Conservation (phyloP, 2,888 invertebrate genomes). For the Palloptera scutellata region DNA sequence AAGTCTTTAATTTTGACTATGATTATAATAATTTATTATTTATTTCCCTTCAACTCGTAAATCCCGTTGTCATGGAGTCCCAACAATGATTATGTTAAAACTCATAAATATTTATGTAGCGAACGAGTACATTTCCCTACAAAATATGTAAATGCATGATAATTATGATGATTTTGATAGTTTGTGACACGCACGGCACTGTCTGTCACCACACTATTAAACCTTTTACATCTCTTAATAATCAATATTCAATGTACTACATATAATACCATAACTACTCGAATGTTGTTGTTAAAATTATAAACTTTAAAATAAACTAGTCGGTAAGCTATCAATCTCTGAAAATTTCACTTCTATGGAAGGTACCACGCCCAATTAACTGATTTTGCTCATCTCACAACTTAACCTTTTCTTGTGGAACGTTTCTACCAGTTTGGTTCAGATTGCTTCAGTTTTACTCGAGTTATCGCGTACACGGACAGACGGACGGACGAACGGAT, state of each 20-base stretch:
- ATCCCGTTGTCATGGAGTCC: slow-evolving; percentile 52
- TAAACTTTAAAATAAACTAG: too few relatives aligned
- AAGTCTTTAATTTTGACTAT: neutral
- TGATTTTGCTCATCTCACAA: too few relatives aligned
- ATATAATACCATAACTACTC: too few relatives aligned
- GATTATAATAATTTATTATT: neutral
- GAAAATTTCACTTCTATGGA: too few relatives aligned
- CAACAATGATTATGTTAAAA: slow-evolving; percentile 9
- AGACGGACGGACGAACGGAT: too few relatives aligned
- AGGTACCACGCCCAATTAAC: too few relatives aligned
- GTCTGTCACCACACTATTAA: slow-evolving; percentile 60
- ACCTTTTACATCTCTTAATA: slow-evolving; percentile 28
- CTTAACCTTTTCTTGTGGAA: too few relatives aligned
- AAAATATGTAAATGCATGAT: slow-evolving; percentile 16
- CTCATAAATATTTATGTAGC: slow-evolving; percentile 13
- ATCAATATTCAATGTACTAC: neutral
- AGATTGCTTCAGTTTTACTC: too few relatives aligned
- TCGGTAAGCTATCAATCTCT: too few relatives aligned
- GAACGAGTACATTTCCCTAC: slow-evolving; percentile 42
- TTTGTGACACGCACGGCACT: slow-evolving; percentile 60
- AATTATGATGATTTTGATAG: slow-evolving; percentile 28
- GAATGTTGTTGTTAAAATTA: too few relatives aligned
- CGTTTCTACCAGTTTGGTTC: too few relatives aligned
- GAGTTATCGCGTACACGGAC: too few relatives aligned
- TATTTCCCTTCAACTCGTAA: neutral